Conservation (phyloP, 2,113 vertebrate species). For the Ursus arctos region DNA sequence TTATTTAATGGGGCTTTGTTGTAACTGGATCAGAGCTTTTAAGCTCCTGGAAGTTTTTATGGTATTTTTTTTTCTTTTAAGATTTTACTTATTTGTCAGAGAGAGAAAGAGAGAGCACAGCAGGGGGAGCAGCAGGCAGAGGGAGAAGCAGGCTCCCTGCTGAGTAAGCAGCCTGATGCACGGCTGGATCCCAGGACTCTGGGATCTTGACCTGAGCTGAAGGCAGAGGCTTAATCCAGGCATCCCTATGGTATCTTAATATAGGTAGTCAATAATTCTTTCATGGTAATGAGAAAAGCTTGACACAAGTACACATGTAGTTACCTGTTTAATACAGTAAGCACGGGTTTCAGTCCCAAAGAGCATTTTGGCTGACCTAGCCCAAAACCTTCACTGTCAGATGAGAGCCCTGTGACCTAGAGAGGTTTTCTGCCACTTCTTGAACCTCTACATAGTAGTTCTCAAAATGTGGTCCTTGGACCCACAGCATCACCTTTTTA, state of each 20-base stretch:
- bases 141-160: no score
- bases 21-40: background rate
- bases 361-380: background rate
- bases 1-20: background rate
- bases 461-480: background rate
- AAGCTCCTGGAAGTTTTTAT: background rate
- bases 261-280: background rate
- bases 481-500: background rate
- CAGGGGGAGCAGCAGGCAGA: no score
- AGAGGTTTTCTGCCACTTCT: background rate
- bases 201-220: background rate
- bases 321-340: background rate
- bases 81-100: background rate
- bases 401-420: background rate
- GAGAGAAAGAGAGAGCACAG: background rate
- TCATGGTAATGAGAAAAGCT: background rate
- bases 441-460: background rate
- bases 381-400: background rate
- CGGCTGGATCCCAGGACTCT: no score
- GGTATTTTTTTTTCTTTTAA: no score
- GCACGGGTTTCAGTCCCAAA: background rate
- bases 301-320: background rate
- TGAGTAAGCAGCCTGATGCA: no score
- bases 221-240: background rate
- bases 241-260: background rate